A percentile compares a stretch with the other conserved stretches of the same genome.
Conservation (phyloP, 2,888 invertebrate genomes). For the Lycaena phlaeas region DNA sequence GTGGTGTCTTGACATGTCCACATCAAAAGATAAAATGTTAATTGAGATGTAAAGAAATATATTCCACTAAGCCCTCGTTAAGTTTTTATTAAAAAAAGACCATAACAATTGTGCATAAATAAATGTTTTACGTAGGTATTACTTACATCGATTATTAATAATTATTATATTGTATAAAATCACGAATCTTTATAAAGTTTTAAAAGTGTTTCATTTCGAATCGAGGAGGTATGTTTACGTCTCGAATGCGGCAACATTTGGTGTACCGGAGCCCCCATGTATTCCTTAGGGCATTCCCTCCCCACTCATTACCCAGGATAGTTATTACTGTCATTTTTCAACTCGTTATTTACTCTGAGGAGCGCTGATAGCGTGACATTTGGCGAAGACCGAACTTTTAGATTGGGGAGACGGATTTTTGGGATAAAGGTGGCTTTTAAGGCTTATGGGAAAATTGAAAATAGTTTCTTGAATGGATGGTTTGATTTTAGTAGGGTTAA, state of each 20-base stretch:
- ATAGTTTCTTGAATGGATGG: conserved; percentile 44
- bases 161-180: too few relatives aligned
- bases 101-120: too few relatives aligned
- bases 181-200: too few relatives aligned
- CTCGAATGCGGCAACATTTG: conserved; percentile 54
- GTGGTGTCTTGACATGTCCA: too few relatives aligned
- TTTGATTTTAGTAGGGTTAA: conserved; percentile 12
- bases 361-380: conserved; percentile 68
- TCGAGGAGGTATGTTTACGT: conserved; percentile 43
- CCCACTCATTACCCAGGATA: conserved; percentile 69
- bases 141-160: too few relatives aligned
- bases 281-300: conserved; percentile 66
- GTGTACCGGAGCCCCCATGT: conserved; percentile 51
- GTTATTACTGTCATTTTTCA: conserved; percentile 74
- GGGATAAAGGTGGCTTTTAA: conserved; percentile 43
- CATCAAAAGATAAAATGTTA: too few relatives aligned
- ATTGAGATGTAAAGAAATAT: too few relatives aligned
- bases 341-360: conserved; percentile 72
- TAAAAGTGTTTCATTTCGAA: conserved; percentile 9
- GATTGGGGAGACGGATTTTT: conserved; percentile 55
- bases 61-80: too few relatives aligned
- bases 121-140: too few relatives aligned
- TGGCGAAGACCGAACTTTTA: conserved; percentile 49
- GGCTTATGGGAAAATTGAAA: conserved; percentile 61
- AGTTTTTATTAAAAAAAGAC: too few relatives aligned